A percentile compares a stretch with the other conserved stretches of the same genome.
Evolutionary conservation across 2,888 invertebrate species (phyloP).

Genomic region (Heliconius ethilla): DNA sequence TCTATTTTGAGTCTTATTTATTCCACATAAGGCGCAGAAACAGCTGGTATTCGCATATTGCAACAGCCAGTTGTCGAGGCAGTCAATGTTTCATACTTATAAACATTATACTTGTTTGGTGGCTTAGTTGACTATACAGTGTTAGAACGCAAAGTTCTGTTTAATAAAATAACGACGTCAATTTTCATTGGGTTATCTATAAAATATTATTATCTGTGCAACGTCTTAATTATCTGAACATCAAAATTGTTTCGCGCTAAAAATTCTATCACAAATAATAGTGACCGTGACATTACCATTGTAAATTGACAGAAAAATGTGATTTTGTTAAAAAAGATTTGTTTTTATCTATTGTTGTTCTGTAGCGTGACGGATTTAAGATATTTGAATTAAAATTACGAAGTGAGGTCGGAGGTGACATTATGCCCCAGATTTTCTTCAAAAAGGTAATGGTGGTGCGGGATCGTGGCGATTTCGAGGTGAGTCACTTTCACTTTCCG

Average conservation of each 20-base stretch:
- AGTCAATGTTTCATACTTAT: constrained; percentile 76
- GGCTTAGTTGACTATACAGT: constrained; percentile 72
- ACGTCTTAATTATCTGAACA: constrained; percentile 19
- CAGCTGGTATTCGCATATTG: constrained; percentile 54
- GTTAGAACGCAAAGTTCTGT: constrained; percentile 73
- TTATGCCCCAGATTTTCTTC: constrained; percentile 80
- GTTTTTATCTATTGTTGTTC: constrained; percentile 35
- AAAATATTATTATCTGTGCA: not conserved
- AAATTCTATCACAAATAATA: constrained; percentile 23
- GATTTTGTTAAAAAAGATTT: constrained; percentile 33
- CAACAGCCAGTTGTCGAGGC: constrained; percentile 66
- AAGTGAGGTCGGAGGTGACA: constrained; percentile 59
- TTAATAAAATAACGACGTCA: constrained; percentile 30
- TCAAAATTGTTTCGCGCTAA: constrained; percentile 32
- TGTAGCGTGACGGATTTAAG: constrained; percentile 33
- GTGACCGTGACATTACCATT: constrained; percentile 47
- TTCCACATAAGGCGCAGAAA: constrained; percentile 45
- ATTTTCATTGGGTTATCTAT: not conserved
- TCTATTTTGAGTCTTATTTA: constrained; percentile 51
- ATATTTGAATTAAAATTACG: constrained; percentile 33
- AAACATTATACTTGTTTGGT: constrained; percentile 73
- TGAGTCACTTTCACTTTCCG: constrained; percentile 77
- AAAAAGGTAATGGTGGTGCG: constrained; percentile 80
- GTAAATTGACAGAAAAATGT: constrained; percentile 41
- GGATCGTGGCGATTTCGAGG: constrained; percentile 75